Evolutionary conservation across 2,888 invertebrate genomes (phyloP).

Genomic region (Protophormia terraenovae): DNA sequence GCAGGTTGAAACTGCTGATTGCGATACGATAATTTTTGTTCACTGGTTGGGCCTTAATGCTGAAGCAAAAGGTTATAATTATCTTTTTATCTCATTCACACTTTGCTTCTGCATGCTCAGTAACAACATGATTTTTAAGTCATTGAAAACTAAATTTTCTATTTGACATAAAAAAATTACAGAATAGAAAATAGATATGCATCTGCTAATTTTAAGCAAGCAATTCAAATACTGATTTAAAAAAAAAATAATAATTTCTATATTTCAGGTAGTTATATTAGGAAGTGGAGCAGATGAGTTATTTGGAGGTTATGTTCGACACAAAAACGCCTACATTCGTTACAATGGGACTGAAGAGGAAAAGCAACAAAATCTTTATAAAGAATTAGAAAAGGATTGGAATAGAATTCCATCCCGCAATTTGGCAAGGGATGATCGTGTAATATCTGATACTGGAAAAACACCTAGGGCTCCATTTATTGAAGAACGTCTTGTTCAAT

Average conservation of each 20-base stretch:
- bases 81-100: too few relatives aligned
- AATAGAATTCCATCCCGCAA: conserved; percentile 93
- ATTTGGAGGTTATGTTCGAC: conserved; percentile 96
- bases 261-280: conserved; percentile 86
- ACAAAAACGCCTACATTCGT: conserved; percentile 87
- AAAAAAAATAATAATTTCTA: not conserved
- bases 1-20: too few relatives aligned
- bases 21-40: too few relatives aligned
- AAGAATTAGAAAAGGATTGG: conserved; percentile 90
- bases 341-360: conserved; percentile 82
- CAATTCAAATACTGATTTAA: too few relatives aligned
- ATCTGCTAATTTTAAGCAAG: too few relatives aligned
- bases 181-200: too few relatives aligned
- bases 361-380: conserved; percentile 82
- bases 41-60: too few relatives aligned
- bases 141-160: too few relatives aligned
- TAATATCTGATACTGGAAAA: conserved; percentile 93
- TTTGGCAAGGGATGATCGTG: conserved; percentile 96
- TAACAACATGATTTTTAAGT: too few relatives aligned
- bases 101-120: too few relatives aligned
- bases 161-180: too few relatives aligned
- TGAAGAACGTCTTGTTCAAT: conserved; percentile 87
- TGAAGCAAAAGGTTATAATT: too few relatives aligned
- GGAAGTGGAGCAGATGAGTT: conserved; percentile 99
- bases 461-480: conserved; percentile 91